phyloP scores from a whole-genome alignment of 2,113 vertebrate genomes.

The Lepidothrix coronata region DNA sequence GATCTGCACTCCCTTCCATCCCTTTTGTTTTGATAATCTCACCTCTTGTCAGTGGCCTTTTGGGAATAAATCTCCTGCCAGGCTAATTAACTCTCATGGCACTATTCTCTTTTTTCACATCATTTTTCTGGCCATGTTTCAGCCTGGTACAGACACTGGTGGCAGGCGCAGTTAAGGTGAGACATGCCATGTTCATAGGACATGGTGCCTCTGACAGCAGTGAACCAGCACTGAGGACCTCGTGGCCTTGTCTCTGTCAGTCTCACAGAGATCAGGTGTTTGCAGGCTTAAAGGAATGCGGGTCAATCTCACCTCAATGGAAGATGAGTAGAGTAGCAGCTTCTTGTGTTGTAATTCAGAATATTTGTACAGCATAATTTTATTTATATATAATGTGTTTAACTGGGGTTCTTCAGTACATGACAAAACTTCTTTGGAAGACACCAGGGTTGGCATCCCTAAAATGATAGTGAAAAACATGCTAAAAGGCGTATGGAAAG shows the following conservation, averaged over 20 bases:
- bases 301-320: background rate
- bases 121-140: background rate
- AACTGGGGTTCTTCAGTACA: background rate
- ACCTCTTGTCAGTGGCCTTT: background rate
- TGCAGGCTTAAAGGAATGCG: background rate
- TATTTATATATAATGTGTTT: background rate
- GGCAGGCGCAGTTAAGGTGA: background rate
- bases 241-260: background rate
- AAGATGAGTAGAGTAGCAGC: background rate
- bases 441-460: background rate
- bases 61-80: background rate
- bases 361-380: background rate
- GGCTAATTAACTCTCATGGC: background rate
- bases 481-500: background rate
- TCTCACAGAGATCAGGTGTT: background rate
- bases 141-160: background rate
- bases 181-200: background rate
- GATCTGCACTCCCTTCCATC: background rate
- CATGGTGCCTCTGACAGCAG: background rate
- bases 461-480: background rate
- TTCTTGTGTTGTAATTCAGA: background rate
- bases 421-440: background rate
- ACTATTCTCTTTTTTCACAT: background rate
- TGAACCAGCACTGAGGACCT: background rate
- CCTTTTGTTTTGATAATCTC: slow-evolving; percentile 8